Conservation (phyloP, 1,140 invertebrate genomes). For the Physella acuta region DNA sequence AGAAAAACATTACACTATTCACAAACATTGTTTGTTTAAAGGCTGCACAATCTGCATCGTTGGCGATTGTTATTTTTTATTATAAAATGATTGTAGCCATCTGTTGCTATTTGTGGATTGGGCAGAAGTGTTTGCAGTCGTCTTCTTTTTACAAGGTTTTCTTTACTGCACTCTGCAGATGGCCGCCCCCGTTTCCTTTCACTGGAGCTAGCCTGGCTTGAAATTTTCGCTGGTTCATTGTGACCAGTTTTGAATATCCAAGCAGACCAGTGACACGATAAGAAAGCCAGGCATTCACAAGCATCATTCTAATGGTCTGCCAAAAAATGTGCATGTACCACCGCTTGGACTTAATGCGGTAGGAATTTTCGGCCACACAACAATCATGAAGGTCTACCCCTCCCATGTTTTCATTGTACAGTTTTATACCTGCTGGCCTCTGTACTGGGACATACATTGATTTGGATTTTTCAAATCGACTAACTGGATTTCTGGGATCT, state of each 20-base stretch:
- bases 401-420: constrained; percentile 58
- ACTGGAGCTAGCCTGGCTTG: background rate
- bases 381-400: constrained; percentile 55
- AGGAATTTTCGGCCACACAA: constrained; percentile 39
- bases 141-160: too few species aligned
- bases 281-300: constrained; percentile 49
- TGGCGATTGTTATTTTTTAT: too few species aligned
- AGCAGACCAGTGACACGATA: constrained; percentile 34
- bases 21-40: too few species aligned
- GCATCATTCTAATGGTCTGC: constrained; percentile 42
- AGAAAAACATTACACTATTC: too few species aligned
- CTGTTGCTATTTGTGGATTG: too few species aligned
- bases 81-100: too few species aligned
- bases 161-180: too few species aligned
- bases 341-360: constrained; percentile 43
- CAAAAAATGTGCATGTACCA: constrained; percentile 47
- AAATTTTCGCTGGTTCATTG: background rate
- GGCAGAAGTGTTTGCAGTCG: too few species aligned
- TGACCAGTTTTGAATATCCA: background rate
- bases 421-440: constrained; percentile 49
- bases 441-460: constrained; percentile 46
- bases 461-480: constrained; percentile 33
- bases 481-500: background rate
- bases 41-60: too few species aligned
- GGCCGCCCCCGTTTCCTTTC: background rate